Percentiles rank a stretch among this genome's conserved stretches.
Evolutionary conservation across 2,797 vertebrate species (phyloP).

Genomic region (Intellagama lesueurii): DNA sequence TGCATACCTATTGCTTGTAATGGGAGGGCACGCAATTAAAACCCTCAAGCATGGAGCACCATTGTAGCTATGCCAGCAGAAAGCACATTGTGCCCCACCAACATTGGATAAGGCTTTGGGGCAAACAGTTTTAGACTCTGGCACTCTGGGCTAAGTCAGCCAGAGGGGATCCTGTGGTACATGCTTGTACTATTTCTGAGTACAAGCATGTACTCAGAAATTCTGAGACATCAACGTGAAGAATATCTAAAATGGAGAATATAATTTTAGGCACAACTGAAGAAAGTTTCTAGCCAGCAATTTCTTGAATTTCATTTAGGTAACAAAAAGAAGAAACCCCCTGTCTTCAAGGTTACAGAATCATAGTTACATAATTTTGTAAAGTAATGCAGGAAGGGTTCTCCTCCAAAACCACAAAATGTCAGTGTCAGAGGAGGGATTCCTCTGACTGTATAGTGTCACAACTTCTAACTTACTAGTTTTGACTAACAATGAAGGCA

Average conservation of each 20-base stretch:
- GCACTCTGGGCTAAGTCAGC: background rate
- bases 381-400: too few species aligned
- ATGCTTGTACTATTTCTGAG: background rate
- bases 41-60: background rate
- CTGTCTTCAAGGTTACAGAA: background rate
- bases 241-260: background rate
- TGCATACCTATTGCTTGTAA: background rate
- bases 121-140: background rate
- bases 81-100: background rate
- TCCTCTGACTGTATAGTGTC: background rate
- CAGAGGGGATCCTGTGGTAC: too few species aligned
- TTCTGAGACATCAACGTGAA: background rate
- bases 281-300: background rate
- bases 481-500: background rate
- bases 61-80: background rate
- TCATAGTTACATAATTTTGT: background rate
- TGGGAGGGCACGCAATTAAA: background rate
- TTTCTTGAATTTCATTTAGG: background rate
- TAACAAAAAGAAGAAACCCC: background rate
- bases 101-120: background rate
- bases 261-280: background rate
- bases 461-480: background rate
- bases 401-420: background rate
- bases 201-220: too few species aligned
- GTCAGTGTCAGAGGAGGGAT: background rate